A percentile compares a stretch with the other conserved stretches of the same genome.
Conservation (phyloP, 2,113 vertebrate species). For the Cyprinodon variegatus region DNA sequence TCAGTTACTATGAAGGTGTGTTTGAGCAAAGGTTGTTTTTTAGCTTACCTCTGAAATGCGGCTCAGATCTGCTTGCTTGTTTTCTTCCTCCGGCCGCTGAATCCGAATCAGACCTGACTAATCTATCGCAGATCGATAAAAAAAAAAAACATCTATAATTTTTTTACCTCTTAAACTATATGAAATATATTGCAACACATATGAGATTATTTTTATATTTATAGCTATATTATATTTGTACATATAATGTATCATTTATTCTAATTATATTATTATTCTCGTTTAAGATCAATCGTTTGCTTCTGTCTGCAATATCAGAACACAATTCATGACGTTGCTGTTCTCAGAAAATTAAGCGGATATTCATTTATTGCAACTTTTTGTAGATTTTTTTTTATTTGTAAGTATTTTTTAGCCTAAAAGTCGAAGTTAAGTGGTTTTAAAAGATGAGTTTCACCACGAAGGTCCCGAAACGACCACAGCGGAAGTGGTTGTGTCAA, state of each 20-base stretch:
- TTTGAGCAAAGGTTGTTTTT: not conserved
- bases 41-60: conserved; percentile 54
- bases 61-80: not conserved
- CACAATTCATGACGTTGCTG: not conserved
- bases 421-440: not conserved
- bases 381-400: not conserved
- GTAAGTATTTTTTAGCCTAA: not conserved
- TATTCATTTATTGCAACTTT: not conserved
- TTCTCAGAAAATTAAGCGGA: not conserved
- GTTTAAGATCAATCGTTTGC: conserved; percentile 38
- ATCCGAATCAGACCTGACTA: conserved; percentile 44
- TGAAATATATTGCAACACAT: too few species aligned
- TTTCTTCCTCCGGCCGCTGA: not conserved
- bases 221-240: too few species aligned
- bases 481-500: conserved; percentile 58
- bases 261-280: not conserved
- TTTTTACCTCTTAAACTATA: too few species aligned
- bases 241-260: too few species aligned
- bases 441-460: not conserved
- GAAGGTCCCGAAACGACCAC: not conserved
- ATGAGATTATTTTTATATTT: too few species aligned
- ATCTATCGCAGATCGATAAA: conserved; percentile 11
- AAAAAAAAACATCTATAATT: too few species aligned
- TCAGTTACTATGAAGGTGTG: fast-evolving
- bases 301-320: conserved; percentile 52